Evolutionary conservation across 1,140 invertebrate species (phyloP).

Genomic region (Psilanteris sp.): DNA sequence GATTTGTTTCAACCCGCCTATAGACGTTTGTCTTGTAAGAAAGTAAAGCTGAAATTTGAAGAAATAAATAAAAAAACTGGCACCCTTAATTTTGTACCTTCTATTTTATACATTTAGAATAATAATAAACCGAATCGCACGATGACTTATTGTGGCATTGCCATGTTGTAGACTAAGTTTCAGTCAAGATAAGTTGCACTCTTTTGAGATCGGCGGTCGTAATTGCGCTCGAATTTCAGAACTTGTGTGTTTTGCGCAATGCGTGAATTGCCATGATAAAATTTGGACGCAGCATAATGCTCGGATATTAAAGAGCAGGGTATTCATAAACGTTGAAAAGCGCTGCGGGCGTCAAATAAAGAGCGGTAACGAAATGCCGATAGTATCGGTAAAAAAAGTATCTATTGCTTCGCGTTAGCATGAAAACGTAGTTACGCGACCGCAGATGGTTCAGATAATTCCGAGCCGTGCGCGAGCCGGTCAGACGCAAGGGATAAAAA

Average conservation of each 20-base stretch:
- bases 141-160: too few species aligned
- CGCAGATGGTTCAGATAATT: slow-evolving; percentile 48
- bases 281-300: slow-evolving; percentile 13
- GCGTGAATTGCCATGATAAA: slow-evolving; percentile 42
- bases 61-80: too few species aligned
- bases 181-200: slow-evolving; percentile 1
- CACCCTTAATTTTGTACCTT: too few species aligned
- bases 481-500: neutral
- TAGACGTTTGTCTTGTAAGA: too few species aligned
- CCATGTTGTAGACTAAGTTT: too few species aligned
- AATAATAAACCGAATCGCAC: too few species aligned
- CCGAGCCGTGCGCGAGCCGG: neutral
- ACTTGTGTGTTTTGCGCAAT: slow-evolving; percentile 24
- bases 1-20: too few species aligned
- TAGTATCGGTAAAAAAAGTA: slow-evolving; percentile 45
- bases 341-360: slow-evolving; percentile 52
- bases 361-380: slow-evolving; percentile 50
- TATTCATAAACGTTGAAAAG: slow-evolving; percentile 37
- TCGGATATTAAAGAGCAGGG: slow-evolving; percentile 15
- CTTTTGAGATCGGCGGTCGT: slow-evolving; percentile 4
- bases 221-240: slow-evolving; percentile 32
- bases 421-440: slow-evolving; percentile 50
- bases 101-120: too few species aligned
- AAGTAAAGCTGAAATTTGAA: too few species aligned
- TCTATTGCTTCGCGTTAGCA: slow-evolving; percentile 51